These are phyloP conservation scores for Heterochromis multidens DNA, from an alignment of 2,113 vertebrate species.

Conservation along the genomic window DNA sequence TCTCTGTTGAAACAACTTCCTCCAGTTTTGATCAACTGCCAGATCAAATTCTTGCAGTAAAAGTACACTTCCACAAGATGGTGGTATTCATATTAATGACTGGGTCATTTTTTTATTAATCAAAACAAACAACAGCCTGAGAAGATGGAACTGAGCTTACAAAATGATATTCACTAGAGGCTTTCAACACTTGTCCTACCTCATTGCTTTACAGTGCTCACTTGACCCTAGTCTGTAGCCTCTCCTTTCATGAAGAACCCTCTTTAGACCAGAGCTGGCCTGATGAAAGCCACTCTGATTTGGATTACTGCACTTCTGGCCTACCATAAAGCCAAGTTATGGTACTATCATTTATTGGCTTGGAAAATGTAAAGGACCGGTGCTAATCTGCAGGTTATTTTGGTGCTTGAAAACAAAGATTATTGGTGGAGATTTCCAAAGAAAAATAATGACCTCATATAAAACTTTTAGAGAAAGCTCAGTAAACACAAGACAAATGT, in stretches of 20 bases:
- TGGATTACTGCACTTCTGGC: background rate
- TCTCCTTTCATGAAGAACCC: slow-evolving; percentile 1
- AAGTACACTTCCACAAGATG: slow-evolving; percentile 40
- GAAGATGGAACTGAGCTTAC: background rate
- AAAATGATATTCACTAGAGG: background rate
- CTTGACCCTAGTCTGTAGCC: background rate
- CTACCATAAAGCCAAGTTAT: background rate
- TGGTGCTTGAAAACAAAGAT: background rate
- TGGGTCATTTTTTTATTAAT: background rate
- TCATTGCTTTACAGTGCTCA: background rate
- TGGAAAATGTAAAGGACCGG: slow-evolving; percentile 2
- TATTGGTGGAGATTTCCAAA: background rate
- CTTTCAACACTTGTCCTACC: background rate
- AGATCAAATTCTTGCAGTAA: slow-evolving; percentile 10
- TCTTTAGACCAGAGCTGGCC: background rate
- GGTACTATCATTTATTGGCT: background rate
- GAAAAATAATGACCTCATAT: background rate
- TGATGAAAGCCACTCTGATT: slow-evolving; percentile 15
- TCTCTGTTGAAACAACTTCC: background rate
- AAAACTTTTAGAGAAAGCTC: background rate
- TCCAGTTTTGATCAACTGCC: background rate
- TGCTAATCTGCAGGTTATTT: background rate
- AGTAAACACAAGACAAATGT: background rate
- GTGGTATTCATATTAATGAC: slow-evolving; percentile 15
- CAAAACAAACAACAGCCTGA: background rate